A percentile compares a stretch with the other conserved stretches of the same genome.
Conservation (phyloP, 1,140 invertebrate species). For the Euborellia annulipes region DNA sequence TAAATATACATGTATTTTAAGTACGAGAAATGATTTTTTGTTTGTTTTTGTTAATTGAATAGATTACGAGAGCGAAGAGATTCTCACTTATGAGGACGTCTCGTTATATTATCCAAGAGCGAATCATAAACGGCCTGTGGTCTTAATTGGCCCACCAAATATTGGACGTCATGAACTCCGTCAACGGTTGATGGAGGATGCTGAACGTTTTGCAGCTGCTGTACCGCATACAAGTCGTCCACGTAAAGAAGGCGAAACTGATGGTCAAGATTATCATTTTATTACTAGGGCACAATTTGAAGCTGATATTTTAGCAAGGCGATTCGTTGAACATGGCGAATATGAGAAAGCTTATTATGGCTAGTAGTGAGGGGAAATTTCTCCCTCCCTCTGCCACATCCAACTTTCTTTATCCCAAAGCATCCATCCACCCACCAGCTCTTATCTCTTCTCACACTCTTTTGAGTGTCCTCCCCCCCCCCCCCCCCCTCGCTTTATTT, state of each 20-base stretch:
- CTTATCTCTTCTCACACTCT: no score
- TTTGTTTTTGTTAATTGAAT: conserved; percentile 14
- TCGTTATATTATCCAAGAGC: conserved; percentile 87
- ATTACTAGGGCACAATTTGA: conserved; percentile 89
- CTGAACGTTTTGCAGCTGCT: conserved; percentile 84
- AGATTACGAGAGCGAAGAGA: conserved; percentile 81
- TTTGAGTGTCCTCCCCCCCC: no score
- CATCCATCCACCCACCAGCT: no score
- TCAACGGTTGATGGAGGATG: conserved; percentile 89
- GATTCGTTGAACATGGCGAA: conserved; percentile 94
- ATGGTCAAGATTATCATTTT: conserved; percentile 95
- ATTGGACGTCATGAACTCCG: conserved; percentile 92
- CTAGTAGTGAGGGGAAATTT: no score
- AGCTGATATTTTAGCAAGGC: conserved; percentile 76
- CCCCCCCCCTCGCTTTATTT: no score
- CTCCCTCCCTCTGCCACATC: no score
- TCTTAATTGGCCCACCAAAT: conserved; percentile 94
- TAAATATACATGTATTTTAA: not conserved
- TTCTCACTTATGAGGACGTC: conserved; percentile 93
- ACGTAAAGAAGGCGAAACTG: conserved; percentile 76
- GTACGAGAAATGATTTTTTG: not conserved
- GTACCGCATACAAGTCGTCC: conserved; percentile 91
- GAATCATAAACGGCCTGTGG: conserved; percentile 87
- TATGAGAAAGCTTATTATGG: conserved; percentile 95
- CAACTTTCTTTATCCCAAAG: no score